phyloP scores from a whole-genome alignment of 2,888 invertebrate genomes.

The Rhopalosiphum nymphaeae region DNA sequence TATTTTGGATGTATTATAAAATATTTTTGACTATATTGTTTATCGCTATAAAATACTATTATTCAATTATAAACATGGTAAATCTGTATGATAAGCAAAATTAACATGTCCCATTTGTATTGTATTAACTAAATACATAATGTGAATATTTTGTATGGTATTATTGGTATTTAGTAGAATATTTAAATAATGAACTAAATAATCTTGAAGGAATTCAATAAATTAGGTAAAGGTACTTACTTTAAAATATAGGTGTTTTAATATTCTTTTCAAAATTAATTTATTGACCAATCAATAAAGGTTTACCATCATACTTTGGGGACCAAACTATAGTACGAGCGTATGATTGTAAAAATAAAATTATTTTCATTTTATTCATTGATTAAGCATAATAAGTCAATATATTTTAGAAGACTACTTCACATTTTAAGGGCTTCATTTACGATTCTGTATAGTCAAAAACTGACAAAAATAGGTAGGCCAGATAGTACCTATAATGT shows the following conservation, averaged over 20 bases:
- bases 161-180: neutral
- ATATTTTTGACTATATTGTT: neutral
- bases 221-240: neutral
- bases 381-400: neutral
- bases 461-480: too few relatives aligned
- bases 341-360: neutral
- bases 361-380: neutral
- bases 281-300: neutral
- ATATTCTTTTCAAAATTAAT: too few relatives aligned
- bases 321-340: neutral
- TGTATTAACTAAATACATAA: neutral
- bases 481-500: neutral
- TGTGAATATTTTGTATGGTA: neutral
- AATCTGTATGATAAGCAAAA: neutral
- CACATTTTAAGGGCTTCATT: neutral
- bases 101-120: neutral
- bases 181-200: neutral
- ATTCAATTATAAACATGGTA: neutral
- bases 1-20: neutral
- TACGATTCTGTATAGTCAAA: neutral
- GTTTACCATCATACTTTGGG: too few relatives aligned
- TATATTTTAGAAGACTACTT: neutral
- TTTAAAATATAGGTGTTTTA: neutral
- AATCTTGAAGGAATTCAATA: neutral
- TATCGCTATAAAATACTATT: neutral